Base-by-base conservation (phyloP, 2,113 vertebrate species). In the Serilophus lunatus region DNA sequence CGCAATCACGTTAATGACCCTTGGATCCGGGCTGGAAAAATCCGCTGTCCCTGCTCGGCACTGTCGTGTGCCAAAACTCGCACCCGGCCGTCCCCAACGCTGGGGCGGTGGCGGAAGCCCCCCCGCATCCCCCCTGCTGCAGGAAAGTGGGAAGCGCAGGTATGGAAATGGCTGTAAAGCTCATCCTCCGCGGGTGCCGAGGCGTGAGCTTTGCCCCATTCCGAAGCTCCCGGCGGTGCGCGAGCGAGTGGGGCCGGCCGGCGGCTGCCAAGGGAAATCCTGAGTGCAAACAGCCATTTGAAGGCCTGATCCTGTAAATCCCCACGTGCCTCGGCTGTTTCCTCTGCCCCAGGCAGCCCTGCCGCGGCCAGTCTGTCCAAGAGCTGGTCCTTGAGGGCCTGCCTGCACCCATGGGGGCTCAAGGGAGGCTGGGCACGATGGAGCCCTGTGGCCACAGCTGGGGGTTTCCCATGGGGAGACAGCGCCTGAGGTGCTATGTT, bases 181-280 rank as follows among this genome's bases (percentile, higher is more conserved):
- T 95, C 88, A 88, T 92, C 88, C 72, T 90, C 82, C 0, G 26
- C 78, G 6, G 87, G 83, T 35, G 82, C 71, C 44, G 26, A 93
- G 96, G 93, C 74, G 84, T 31, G 78, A 96, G 94, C 92, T 86
- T 80, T 35, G 63, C 90, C 94, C 86, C 89, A 59, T 71, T 86
- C 64, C 42, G 5, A 40, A 84, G 74, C 64, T 87, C 69, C 69
- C 3, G 47, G 31, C 25, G 22, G 68, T 68, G 13, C 6, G 25
- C 17, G 69, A 82, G 95, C 13, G 28, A 93, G 86, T 7, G 3
- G 70, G 80, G 61, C 93, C 12, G 28, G 90, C 35, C 8, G n/a
- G 70, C 23, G 23, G 80, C 95, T 94, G 95, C 96, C 96, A 92
- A 93, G 95, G 95, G 95, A 95, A 96, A 96, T 97, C 96, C 92